A percentile compares a stretch with the other conserved stretches of the same genome.
Evolutionary conservation across 2,888 invertebrate species (phyloP).

Genomic region (Lordiphosa andalusiaca): DNA sequence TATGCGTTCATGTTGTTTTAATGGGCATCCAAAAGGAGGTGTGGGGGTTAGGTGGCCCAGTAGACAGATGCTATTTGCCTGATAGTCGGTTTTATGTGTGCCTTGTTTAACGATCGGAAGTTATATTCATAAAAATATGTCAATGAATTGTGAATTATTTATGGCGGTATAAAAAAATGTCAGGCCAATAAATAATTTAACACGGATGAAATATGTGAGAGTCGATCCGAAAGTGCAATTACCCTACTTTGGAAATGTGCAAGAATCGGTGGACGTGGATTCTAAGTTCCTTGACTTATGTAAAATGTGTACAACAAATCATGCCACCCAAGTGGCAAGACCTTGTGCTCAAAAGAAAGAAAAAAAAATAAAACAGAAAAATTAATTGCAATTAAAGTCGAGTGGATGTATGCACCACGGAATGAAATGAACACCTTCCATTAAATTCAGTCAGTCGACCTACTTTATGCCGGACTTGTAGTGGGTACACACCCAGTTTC

Average conservation of each 20-base stretch:
- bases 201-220: conserved; percentile 12
- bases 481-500: conserved; percentile 38
- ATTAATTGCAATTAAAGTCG: conserved; percentile 65
- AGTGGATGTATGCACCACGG: conserved; percentile 38
- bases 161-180: conserved; percentile 48
- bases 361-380: conserved; percentile 64
- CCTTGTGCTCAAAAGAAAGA: conserved; percentile 36
- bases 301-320: conserved; percentile 2
- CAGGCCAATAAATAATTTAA: conserved; percentile 58
- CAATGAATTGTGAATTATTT: conserved; percentile 75
- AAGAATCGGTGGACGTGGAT: background rate
- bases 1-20: conserved; percentile 75
- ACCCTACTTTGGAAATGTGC: background rate
- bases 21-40: conserved; percentile 46
- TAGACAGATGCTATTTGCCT: conserved; percentile 43
- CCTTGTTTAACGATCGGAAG: conserved; percentile 73
- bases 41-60: conserved; percentile 2
- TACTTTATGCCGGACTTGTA: conserved; percentile 38
- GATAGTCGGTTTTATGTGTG: conserved; percentile 49
- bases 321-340: conserved; percentile 15
- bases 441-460: conserved; percentile 61
- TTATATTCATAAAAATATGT: conserved; percentile 75
- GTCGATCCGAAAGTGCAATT: conserved; percentile 5
- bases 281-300: no score
- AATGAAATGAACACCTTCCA: conserved; percentile 56